These are phyloP conservation scores for Scaptomyza flava DNA, from an alignment of 2,888 invertebrate genomes.

Conservation along the genomic window DNA sequence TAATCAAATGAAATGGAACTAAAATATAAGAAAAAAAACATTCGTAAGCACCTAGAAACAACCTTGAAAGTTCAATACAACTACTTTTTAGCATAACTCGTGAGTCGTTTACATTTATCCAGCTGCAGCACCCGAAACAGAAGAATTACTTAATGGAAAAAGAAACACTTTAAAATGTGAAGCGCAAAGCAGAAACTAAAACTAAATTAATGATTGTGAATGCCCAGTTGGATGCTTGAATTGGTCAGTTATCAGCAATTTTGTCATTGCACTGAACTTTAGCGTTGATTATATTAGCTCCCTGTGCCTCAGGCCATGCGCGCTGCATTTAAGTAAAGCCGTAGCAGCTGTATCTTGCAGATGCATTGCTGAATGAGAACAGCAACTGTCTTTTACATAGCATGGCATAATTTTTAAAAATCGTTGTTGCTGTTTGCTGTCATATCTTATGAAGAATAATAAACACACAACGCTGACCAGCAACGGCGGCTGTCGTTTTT, in stretches of 20 bases:
- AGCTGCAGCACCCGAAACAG: slow-evolving; percentile 27
- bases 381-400: slow-evolving; percentile 31
- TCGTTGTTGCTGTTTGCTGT: slow-evolving; percentile 45
- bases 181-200: slow-evolving; percentile 44
- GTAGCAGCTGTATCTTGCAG: slow-evolving; percentile 65
- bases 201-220: slow-evolving; percentile 69
- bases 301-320: slow-evolving; percentile 11
- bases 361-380: slow-evolving; percentile 59
- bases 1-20: slow-evolving; percentile 34
- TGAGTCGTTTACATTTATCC: slow-evolving; percentile 22
- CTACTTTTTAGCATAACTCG: slow-evolving; percentile 43
- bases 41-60: slow-evolving; percentile 17
- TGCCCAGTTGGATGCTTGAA: slow-evolving; percentile 16
- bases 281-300: slow-evolving; percentile 66
- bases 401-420: slow-evolving; percentile 25
- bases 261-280: slow-evolving; percentile 74
- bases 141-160: slow-evolving; percentile 9
- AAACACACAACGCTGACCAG: slow-evolving; percentile 48
- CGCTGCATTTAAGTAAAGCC: slow-evolving; percentile 30
- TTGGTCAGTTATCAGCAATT: slow-evolving; percentile 72
- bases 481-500: slow-evolving; percentile 8
- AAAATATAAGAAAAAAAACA: slow-evolving; percentile 8
- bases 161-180: slow-evolving; percentile 11
- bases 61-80: slow-evolving; percentile 51
- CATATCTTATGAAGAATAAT: slow-evolving; percentile 62